These are phyloP conservation scores for Clitarchus hookeri DNA, from an alignment of 2,888 invertebrate species.

Conservation along the genomic window DNA sequence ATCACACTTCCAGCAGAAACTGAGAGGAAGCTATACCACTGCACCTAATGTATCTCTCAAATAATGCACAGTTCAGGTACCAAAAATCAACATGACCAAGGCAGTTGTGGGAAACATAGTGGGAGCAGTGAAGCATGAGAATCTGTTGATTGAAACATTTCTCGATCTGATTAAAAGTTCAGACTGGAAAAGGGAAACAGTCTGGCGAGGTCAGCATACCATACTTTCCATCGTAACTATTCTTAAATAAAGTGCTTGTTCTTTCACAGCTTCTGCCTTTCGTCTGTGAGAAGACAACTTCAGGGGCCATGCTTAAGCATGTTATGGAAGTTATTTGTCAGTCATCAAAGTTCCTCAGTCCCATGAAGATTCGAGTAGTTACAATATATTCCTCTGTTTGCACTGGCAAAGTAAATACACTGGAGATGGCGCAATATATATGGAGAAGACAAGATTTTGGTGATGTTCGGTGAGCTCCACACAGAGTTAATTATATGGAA, in stretches of 20 bases:
- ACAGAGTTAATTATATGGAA: not conserved
- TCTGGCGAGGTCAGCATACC: not conserved
- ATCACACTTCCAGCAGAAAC: not conserved
- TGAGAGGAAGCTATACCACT: not conserved
- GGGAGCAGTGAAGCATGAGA: not conserved
- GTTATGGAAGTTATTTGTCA: not conserved
- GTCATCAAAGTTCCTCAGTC: not conserved
- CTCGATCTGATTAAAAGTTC: not conserved
- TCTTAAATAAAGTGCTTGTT: not conserved
- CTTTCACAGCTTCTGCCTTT: not conserved
- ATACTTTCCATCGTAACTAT: not conserved
- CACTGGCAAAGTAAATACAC: slow-evolving; percentile 21
- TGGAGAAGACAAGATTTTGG: slow-evolving; percentile 29
- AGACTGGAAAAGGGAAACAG: not conserved
- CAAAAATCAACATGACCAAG: not conserved
- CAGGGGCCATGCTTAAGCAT: not conserved
- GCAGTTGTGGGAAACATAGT: not conserved
- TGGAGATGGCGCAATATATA: slow-evolving; percentile 17
- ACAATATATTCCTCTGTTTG: slow-evolving; percentile 21
- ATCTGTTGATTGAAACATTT: not conserved
- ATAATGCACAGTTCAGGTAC: not conserved
- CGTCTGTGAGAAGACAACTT: not conserved
- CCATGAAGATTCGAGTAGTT: not conserved
- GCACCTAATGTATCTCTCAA: not conserved
- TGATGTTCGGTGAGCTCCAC: slow-evolving; percentile 20